These are phyloP conservation scores for Leptopterna dolabrata DNA, from an alignment of 2,888 invertebrate species.

Conservation along the genomic window DNA sequence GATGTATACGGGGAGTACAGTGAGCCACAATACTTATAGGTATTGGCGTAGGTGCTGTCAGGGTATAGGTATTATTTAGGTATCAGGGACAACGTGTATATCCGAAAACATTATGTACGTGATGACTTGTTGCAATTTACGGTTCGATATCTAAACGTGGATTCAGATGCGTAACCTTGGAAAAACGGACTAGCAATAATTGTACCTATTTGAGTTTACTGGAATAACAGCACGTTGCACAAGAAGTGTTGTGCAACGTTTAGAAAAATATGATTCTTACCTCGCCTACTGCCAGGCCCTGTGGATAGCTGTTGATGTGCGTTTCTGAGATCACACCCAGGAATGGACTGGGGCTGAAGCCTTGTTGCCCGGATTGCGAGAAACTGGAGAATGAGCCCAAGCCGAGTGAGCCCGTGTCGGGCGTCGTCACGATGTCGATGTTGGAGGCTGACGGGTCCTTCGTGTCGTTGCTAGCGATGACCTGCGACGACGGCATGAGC, in stretches of 20 bases:
- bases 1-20: too few relatives aligned
- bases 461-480: slow-evolving; percentile 45
- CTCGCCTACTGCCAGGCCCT: slow-evolving; percentile 39
- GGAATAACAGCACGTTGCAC: too few relatives aligned
- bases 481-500: slow-evolving; percentile 44
- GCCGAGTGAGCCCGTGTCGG: slow-evolving; percentile 22
- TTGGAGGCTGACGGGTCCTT: slow-evolving; percentile 36
- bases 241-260: not conserved
- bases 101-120: too few relatives aligned
- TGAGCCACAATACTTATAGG: too few relatives aligned
- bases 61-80: too few relatives aligned
- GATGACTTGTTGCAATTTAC: too few relatives aligned
- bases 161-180: too few relatives aligned
- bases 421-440: slow-evolving; percentile 47
- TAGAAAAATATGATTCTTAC: not conserved
- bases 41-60: too few relatives aligned
- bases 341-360: slow-evolving; percentile 57
- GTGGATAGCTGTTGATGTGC: slow-evolving; percentile 34
- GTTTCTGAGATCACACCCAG: slow-evolving; percentile 55
- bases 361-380: slow-evolving; percentile 59
- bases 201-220: too few relatives aligned
- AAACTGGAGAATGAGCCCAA: slow-evolving; percentile 20
- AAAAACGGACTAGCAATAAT: too few relatives aligned
- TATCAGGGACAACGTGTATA: too few relatives aligned
- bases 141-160: too few relatives aligned